These are phyloP conservation scores for Rhea americana DNA, from an alignment of 2,113 vertebrate genomes.

Conservation along the genomic window DNA sequence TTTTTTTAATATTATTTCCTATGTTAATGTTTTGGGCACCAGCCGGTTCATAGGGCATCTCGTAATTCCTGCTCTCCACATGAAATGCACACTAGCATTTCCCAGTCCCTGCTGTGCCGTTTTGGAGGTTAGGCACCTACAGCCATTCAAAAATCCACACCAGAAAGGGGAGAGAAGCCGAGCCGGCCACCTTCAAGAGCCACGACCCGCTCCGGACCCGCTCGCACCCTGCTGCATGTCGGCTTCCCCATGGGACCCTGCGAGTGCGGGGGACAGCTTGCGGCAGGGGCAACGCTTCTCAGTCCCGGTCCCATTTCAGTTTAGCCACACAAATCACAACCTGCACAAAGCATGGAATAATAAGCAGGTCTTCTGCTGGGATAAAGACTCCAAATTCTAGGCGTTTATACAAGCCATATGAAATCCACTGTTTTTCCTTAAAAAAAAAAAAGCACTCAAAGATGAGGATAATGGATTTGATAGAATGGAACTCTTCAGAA, in stretches of 20 bases:
- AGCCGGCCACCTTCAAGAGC: not conserved
- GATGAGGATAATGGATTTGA: not conserved
- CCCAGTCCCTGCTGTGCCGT: not conserved
- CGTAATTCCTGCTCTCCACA: not conserved
- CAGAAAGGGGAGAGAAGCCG: not conserved
- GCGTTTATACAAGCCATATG: not conserved
- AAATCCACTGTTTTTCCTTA: not conserved
- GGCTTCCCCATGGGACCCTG: too few relatives aligned
- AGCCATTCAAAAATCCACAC: not conserved
- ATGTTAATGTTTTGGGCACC: not conserved
- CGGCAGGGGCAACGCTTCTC: not conserved
- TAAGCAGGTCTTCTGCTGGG: not conserved
- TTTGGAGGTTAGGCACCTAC: not conserved
- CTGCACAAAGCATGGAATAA: not conserved
- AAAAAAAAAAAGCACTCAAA: not conserved
- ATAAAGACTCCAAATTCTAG: not conserved
- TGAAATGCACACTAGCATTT: rapidly evolving
- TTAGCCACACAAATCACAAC: not conserved
- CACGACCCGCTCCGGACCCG: not conserved
- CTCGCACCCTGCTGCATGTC: not conserved
- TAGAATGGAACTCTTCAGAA: not conserved
- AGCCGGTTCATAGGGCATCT: not conserved
- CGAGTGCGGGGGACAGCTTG: not conserved
- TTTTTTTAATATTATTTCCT: not conserved
- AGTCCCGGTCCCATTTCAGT: not conserved